Conservation (phyloP, 2,113 vertebrate genomes). For the Tupaia chinensis region DNA sequence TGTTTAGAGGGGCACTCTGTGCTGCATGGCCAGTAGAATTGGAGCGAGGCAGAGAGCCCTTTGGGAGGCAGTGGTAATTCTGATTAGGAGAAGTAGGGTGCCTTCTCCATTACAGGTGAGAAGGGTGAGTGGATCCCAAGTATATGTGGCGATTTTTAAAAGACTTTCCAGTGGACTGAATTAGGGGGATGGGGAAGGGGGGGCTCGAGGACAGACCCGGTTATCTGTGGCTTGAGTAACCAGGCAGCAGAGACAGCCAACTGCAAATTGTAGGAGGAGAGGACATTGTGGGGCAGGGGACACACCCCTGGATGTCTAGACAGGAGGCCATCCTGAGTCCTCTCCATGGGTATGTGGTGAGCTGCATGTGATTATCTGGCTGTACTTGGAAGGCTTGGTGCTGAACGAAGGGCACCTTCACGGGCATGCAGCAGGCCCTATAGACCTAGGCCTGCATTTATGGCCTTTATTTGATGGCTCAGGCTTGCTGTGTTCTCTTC, state of each 20-base stretch:
- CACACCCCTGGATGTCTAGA: neutral
- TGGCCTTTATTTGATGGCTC: neutral
- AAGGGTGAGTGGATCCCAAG: neutral
- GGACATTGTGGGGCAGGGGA: too few relatives aligned
- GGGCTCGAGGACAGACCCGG: too few relatives aligned
- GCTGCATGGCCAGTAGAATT: neutral
- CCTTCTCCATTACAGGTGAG: too few relatives aligned
- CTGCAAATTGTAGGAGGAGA: neutral
- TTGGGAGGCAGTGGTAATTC: neutral
- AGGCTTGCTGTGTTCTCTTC: neutral
- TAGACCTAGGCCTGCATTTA: neutral
- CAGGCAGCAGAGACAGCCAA: neutral
- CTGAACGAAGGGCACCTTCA: neutral
- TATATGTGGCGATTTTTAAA: neutral
- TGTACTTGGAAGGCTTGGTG: neutral
- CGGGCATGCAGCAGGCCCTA: neutral
- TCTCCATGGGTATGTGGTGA: neutral
- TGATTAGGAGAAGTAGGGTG: neutral
- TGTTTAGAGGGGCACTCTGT: neutral
- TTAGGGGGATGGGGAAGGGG: neutral
- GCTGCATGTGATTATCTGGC: too few relatives aligned
- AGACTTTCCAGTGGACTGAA: neutral
- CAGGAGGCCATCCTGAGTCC: neutral
- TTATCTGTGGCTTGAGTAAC: neutral
- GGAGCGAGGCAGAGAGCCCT: neutral